Evolutionary conservation across 2,888 invertebrate species (phyloP), one percentile per base, ranked within the genome.

Genomic region (Penaeus monodon): DNA sequence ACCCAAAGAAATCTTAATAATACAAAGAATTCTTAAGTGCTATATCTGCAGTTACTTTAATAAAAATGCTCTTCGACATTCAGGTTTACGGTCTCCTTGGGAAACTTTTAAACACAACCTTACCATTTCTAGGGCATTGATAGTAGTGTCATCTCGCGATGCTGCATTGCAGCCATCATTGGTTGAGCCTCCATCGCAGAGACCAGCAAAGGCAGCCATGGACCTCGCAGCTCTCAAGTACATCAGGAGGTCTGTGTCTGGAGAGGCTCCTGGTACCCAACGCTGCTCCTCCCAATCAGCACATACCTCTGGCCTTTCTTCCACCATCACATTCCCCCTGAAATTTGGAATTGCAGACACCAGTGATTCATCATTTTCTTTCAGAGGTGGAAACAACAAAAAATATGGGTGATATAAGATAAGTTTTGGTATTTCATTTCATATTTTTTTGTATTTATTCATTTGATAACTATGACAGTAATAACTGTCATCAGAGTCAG

Each of bases 121-220:
- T 93, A 96, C 96, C 92, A 97, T 97, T 93, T 98, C 97, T 92
- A 98, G 94, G 90, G 99, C 99, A 94, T 98, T 98, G 92, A 98
- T 97, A 91, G 99, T 99, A 88, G 98, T 99, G 93, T 98, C 98
- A 93, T 99, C 99, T 92, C 98, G 95, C 92, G 97, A 97, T 91
- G 98, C 99, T 91, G 98, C 98, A 92, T 97, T 96, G 93, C 98
- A 98, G 92, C 98, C 98, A 93, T 99, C 98, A 93, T 98, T 98
- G 84, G 98, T 96, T 91, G 97, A 97, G 88, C 98, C 98, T 90
- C 98, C 98, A 94, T 98, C 98, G 94, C 98, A 98, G 98, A 99
- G 98, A 91, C 98, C 98, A 90, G 98, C 98, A 94, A 99, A 99
- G 88, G 98, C 98, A 92, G 99, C 98, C 96, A 99, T 98, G 90